A percentile compares a stretch with the other conserved stretches of the same genome.
Evolutionary conservation across 2,888 invertebrate species (phyloP).

Genomic region (Rhodophaea formosa): DNA sequence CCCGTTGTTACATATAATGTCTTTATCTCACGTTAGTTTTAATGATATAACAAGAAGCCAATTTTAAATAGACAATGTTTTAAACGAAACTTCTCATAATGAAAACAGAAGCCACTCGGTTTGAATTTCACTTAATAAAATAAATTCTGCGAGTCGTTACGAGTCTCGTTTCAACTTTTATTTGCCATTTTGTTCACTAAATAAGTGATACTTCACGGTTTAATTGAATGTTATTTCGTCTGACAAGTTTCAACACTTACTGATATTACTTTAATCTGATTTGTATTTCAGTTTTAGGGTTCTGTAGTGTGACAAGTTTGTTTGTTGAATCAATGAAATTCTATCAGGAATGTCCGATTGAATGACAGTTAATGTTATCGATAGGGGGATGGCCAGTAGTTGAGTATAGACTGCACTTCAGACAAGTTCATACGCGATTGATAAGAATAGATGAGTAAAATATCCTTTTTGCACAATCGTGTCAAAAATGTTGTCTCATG

Average conservation of each 20-base stretch:
- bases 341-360: too few species aligned
- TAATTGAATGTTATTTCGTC: neutral
- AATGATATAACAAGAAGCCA: neutral
- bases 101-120: constrained; percentile 1
- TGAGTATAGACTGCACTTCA: too few species aligned
- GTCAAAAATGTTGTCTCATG: too few species aligned
- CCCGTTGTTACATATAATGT: too few species aligned
- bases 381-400: too few species aligned
- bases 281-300: neutral
- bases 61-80: neutral
- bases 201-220: neutral
- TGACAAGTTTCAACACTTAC: neutral
- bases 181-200: constrained; percentile 3
- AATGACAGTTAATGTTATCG: too few species aligned
- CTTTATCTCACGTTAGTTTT: too few species aligned
- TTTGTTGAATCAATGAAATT: neutral
- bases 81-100: neutral
- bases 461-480: too few species aligned
- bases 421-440: too few species aligned
- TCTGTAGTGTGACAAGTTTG: neutral
- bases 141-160: constrained; percentile 1
- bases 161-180: neutral
- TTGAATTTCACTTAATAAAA: constrained; percentile 9
- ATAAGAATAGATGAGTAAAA: too few species aligned
- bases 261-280: too few species aligned